Evolutionary conservation across 2,113 vertebrate genomes (phyloP).

Genomic region (Riparia riparia): DNA sequence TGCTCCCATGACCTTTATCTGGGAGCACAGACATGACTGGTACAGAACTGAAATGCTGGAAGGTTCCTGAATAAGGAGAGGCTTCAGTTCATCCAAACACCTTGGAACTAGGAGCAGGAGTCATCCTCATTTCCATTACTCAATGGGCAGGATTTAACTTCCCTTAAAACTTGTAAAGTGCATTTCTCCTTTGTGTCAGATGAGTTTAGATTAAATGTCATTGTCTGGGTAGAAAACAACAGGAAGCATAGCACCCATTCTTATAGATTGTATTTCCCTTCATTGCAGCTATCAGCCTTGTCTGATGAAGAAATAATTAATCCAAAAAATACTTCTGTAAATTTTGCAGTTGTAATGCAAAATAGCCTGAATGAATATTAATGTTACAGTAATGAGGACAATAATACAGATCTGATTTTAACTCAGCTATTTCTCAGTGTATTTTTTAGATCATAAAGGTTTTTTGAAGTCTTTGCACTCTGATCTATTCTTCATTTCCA

Average conservation of each 20-base stretch:
- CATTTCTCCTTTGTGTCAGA: neutral
- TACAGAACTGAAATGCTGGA: neutral
- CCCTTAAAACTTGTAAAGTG: neutral
- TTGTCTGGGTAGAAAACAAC: neutral
- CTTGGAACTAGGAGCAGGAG: neutral
- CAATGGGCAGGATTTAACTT: neutral
- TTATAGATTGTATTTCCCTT: neutral
- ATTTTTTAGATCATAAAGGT: neutral
- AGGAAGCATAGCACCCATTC: neutral
- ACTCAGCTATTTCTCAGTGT: neutral
- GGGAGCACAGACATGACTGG: neutral
- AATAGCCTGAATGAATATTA: neutral
- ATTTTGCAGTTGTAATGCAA: neutral
- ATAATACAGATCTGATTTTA: neutral
- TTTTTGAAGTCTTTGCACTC: neutral
- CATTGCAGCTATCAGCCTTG: neutral
- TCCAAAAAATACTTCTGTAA: neutral
- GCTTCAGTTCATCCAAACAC: neutral
- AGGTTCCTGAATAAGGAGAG: neutral
- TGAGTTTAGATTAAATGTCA: neutral
- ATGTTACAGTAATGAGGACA: neutral
- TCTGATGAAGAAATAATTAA: neutral
- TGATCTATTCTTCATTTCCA: conserved; percentile 14
- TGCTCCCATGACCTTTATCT: neutral
- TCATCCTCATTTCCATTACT: neutral